Conservation (phyloP, 2,888 invertebrate genomes). For the Epinotia bilunana region DNA sequence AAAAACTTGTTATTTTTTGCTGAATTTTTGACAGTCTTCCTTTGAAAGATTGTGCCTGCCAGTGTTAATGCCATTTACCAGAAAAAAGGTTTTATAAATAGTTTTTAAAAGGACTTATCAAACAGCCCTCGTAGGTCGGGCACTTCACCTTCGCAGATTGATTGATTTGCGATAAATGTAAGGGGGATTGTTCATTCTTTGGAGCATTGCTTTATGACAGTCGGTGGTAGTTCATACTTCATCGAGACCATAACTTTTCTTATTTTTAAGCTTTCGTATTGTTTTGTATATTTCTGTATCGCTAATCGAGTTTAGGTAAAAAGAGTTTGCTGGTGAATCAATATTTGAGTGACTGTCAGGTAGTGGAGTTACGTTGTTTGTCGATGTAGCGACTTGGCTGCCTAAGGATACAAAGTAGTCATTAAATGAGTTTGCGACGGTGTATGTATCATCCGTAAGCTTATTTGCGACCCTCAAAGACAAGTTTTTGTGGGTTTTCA, state of each 20-base stretch:
- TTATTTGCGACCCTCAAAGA: not conserved
- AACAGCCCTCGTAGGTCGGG: too few species aligned
- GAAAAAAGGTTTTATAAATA: too few species aligned
- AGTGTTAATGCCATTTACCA: too few species aligned
- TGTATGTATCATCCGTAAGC: not conserved
- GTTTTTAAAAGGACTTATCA: too few species aligned
- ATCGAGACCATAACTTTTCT: conserved; percentile 37
- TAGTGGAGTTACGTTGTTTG: too few species aligned
- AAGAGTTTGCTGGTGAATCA: not conserved
- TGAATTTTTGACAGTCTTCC: too few species aligned
- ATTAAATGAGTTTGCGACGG: conserved; percentile 3
- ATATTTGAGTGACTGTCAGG: not conserved
- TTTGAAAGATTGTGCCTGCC: too few species aligned
- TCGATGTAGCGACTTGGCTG: too few species aligned
- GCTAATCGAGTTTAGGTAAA: not conserved
- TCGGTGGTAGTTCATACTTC: conserved; percentile 33
- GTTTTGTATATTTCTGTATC: not conserved
- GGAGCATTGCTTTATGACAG: conserved; percentile 38
- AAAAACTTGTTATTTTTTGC: too few species aligned
- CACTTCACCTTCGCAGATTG: conserved; percentile 30
- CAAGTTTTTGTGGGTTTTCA: not conserved
- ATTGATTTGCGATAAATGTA: conserved; percentile 39
- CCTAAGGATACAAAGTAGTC: conserved; percentile 6
- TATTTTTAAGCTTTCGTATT: conserved; percentile 40
- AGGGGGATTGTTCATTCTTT: conserved; percentile 25